A percentile compares a stretch with the other conserved stretches of the same genome.
Evolutionary conservation across 1,140 invertebrate genomes (phyloP).

Genomic region (Tetragonula clypearis): DNA sequence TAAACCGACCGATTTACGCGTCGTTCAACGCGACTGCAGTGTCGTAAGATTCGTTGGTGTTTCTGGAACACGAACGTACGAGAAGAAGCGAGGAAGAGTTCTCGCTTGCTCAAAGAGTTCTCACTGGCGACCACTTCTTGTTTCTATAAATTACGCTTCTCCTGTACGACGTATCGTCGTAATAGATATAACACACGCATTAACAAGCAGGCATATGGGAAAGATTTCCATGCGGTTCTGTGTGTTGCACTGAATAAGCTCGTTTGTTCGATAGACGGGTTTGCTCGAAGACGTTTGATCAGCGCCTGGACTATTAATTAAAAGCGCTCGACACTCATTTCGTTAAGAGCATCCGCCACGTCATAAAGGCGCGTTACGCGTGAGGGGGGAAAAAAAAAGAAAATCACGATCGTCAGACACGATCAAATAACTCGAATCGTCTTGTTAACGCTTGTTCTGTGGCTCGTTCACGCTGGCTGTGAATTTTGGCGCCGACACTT

Average conservation of each 20-base stretch:
- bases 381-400: background rate
- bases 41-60: background rate
- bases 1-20: background rate
- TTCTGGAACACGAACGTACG: background rate
- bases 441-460: conserved; percentile 56
- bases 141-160: conserved; percentile 53
- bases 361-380: conserved; percentile 52
- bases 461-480: conserved; percentile 11
- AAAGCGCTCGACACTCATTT: conserved; percentile 62
- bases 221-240: conserved; percentile 38
- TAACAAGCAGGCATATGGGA: conserved; percentile 51
- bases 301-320: conserved; percentile 66
- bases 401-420: background rate
- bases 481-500: background rate
- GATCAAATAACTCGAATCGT: conserved; percentile 51
- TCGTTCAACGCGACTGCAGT: background rate
- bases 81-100: background rate
- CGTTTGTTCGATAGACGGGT: conserved; percentile 63
- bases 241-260: conserved; percentile 59
- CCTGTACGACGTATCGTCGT: conserved; percentile 14
- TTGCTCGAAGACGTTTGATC: conserved; percentile 62
- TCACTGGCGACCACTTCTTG: conserved; percentile 31
- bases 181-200: conserved; percentile 58
- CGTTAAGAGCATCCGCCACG: conserved; percentile 60
- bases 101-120: conserved; percentile 23